Base-by-base conservation (phyloP, 2,797 vertebrate species). In the Clarias pachynema region DNA sequence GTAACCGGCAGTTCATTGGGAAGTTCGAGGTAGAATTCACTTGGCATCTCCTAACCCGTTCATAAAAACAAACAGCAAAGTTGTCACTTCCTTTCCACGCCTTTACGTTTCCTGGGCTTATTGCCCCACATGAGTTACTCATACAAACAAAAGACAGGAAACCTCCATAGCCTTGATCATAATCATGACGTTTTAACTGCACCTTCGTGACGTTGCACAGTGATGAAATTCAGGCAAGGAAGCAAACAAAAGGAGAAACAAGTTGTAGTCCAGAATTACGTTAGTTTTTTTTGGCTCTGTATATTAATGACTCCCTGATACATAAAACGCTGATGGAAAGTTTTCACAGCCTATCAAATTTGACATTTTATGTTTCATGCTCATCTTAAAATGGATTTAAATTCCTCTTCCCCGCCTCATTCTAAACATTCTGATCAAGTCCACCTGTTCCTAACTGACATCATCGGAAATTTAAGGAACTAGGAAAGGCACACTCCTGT, bases 151-250 rank as follows among this genome's bases (percentile, higher is more conserved):
- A 85, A 24, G 60, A 15, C n/a, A 37, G 7, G 16, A 31, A 34
- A 1, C 34, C 60, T 60, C 12, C 24, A 34, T 7, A 3, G 12
- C 56, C n/a, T 20, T 6, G 3, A 37, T 7, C 14, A 60, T 10
- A 49, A 44, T 26, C 16, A 10, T 18, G 15, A 26, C 31, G 4
- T 20, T 20, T 31, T 79, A 56, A 20, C n/a, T n/a, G 62, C 62
- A 53, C 44, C 44, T 60, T 29, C 8, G 37, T 82, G 79, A 69
- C 0, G 34, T 40, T 10, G 16, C 6, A 78, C 12, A 20, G 56
- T 79, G 85, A 83, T 60, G 65, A 79, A 86, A 83, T 73, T 70
- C 16, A 37, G 59, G 59, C 37, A 62, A 79, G 81, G 85, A 86
- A 69, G 53, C 34, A 59, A 68, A 77, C 15, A n/a, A 20, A 57